Evolutionary conservation across 2,797 vertebrate genomes (phyloP).

Genomic region (Typhlichthys subterraneus): DNA sequence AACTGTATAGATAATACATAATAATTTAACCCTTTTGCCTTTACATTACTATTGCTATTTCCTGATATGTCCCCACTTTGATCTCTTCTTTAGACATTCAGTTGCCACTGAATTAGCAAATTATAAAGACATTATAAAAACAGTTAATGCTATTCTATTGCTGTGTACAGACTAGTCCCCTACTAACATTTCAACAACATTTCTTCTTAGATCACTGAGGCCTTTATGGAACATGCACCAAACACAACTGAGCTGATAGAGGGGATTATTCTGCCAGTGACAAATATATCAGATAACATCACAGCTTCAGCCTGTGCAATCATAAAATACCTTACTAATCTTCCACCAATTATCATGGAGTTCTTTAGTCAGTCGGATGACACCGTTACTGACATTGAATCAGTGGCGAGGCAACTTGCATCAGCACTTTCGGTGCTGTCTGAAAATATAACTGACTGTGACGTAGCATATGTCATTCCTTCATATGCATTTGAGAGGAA

Average conservation of each 20-base stretch:
- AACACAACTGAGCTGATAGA: background rate
- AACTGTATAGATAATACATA: too few species aligned
- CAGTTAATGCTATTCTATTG: background rate
- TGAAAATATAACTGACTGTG: background rate
- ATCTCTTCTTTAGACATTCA: too few species aligned
- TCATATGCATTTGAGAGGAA: accelerated
- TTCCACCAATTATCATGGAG: background rate
- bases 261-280: slow-evolving; percentile 37
- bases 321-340: slow-evolving; percentile 19
- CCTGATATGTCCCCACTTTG: too few species aligned
- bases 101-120: too few species aligned
- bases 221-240: accelerated
- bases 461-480: background rate
- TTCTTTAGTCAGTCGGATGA: accelerated
- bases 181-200: background rate
- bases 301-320: slow-evolving; percentile 39
- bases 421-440: too few species aligned
- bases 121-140: too few species aligned
- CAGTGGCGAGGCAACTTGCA: accelerated
- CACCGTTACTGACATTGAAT: accelerated
- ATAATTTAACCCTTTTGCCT: too few species aligned
- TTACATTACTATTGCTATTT: too few species aligned
- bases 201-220: slow-evolving; percentile 1
- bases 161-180: background rate
- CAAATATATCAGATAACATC: slow-evolving; percentile 18